Conservation (phyloP, 2,888 invertebrate species). For the Sinhomidia bicolor region DNA sequence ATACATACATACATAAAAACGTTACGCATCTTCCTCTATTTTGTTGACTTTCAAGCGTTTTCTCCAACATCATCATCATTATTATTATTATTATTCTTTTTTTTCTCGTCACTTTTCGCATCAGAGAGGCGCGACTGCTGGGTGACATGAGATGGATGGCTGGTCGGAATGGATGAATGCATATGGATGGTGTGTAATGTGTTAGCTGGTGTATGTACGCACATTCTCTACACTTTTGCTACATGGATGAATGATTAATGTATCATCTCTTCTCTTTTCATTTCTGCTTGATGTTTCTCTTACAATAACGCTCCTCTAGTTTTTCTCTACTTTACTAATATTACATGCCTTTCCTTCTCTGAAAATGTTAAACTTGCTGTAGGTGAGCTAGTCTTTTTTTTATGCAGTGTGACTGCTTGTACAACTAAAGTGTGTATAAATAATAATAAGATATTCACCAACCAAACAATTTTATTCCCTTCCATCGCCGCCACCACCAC, state of each 20-base stretch:
- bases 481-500: slow-evolving; percentile 1
- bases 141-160: slow-evolving; percentile 74
- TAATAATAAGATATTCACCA: background rate
- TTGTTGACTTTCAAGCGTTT: slow-evolving; percentile 52
- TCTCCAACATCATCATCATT: slow-evolving; percentile 28
- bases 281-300: slow-evolving; percentile 36
- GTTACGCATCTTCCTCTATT: slow-evolving; percentile 2
- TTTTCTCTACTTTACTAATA: too few relatives aligned
- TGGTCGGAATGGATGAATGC: slow-evolving; percentile 69
- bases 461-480: slow-evolving; percentile 8
- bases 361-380: slow-evolving; percentile 29
- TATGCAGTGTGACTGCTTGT: slow-evolving; percentile 8
- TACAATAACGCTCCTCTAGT: background rate
- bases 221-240: slow-evolving; percentile 19
- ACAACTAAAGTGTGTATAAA: slow-evolving; percentile 34
- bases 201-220: slow-evolving; percentile 53
- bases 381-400: background rate
- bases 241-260: slow-evolving; percentile 77
- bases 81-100: slow-evolving; percentile 11
- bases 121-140: slow-evolving; percentile 62
- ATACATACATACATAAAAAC: background rate
- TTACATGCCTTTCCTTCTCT: too few relatives aligned
- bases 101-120: slow-evolving; percentile 58
- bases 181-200: slow-evolving; percentile 62
- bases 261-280: slow-evolving; percentile 63